Evolutionary conservation across 2,888 invertebrate genomes (phyloP).

Genomic region (Antheraea yamamai): DNA sequence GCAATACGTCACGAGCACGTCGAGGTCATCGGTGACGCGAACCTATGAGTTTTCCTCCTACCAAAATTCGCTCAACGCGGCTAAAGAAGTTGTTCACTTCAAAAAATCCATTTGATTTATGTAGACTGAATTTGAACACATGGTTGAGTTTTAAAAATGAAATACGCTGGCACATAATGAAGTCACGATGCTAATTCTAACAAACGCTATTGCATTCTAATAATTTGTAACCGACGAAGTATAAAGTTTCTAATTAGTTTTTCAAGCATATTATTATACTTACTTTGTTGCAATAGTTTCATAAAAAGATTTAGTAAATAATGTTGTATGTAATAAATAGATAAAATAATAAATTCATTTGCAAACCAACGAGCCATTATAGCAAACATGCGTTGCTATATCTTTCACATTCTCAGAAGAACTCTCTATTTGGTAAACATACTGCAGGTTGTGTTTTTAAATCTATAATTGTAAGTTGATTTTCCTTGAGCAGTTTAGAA

Average conservation of each 20-base stretch:
- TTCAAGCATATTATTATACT: background rate
- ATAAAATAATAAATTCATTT: background rate
- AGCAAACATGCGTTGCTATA: slow-evolving; percentile 5
- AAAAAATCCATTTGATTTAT: background rate
- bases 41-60: too few species aligned
- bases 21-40: too few species aligned
- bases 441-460: background rate
- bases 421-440: slow-evolving; percentile 15
- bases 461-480: slow-evolving; percentile 1
- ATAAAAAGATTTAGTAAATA: background rate
- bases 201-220: background rate
- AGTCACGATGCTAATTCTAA: background rate
- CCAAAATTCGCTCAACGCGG: too few species aligned
- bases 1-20: background rate
- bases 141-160: background rate
- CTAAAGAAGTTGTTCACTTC: background rate
- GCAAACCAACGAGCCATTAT: slow-evolving; percentile 15
- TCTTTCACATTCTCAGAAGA: slow-evolving; percentile 5
- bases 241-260: background rate
- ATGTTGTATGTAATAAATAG: background rate
- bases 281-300: background rate
- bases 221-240: background rate
- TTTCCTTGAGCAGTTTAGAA: background rate
- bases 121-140: background rate
- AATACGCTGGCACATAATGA: background rate